Base-by-base conservation (phyloP, 1,140 invertebrate genomes). In the Muscidifurax raptorellus region DNA sequence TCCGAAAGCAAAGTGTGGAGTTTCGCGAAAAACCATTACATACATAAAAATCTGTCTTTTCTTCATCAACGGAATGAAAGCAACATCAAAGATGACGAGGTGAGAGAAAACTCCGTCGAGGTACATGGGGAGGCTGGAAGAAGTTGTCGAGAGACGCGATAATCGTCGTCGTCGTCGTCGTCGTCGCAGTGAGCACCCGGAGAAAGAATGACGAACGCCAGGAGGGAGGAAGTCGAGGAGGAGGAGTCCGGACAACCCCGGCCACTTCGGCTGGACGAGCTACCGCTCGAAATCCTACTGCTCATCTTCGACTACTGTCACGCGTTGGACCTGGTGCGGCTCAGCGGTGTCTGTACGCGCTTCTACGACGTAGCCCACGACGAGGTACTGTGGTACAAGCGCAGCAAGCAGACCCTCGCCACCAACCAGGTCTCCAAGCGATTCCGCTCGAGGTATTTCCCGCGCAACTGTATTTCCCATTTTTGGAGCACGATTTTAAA, bases 251-350 rank as follows among this genome's bases (percentile, higher is more conserved):
- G 22, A 10, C 59, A 44, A 6, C n/a, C 27, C 30, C 12, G 30
- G 52, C 77, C 44, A 6, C 1, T 81, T 9, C 59, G 28, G 0
- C 44, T 85, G 3, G 88, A 92, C 72, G 86, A 86, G 15, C 88
- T 93, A n/a, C 93, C 93, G 22, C 87, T 84, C 25, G 93, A 93
- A 10, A 87, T 93, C 81, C 76, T 93, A 2, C 77, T 93, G 9
- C 75, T 89, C 44, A 93, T 93, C 75, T 93, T 93, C 52, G 89
- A 92, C 83, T 92, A 90, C 74, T 93, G 92, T 77, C 88, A 90
- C 87, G 90, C 89, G 18, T 88, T 89, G 69, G 91, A 92, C 87
- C 88, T 93, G 47, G 88, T 92, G 2, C 85, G 89, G 79, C 87
- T 93, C 3, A 90, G 90, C n/a, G 85, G 90, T 81, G 92, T 93